phyloP scores from a whole-genome alignment of 1,140 invertebrate species.

The Araneus ventricosus region DNA sequence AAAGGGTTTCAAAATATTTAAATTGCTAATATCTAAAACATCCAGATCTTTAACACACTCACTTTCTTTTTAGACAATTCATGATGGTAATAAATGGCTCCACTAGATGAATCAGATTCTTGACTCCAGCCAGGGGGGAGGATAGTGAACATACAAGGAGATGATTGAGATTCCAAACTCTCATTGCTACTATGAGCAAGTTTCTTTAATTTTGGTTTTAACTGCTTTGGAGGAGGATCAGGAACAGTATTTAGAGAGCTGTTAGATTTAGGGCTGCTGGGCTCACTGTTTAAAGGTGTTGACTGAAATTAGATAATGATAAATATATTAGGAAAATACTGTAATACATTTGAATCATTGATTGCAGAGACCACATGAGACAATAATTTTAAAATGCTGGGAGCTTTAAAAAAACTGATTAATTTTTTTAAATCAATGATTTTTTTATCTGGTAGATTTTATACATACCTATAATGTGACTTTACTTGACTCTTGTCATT shows the following conservation, averaged over 20 bases:
- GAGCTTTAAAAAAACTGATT: too few relatives aligned
- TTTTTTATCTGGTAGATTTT: too few relatives aligned
- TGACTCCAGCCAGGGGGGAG: constrained; percentile 78
- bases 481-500: too few relatives aligned
- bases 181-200: constrained; percentile 69
- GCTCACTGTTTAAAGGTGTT: constrained; percentile 61
- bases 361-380: too few relatives aligned
- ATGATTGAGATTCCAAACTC: constrained; percentile 60
- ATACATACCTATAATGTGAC: too few relatives aligned
- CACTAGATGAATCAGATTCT: constrained; percentile 78
- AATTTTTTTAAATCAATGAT: too few relatives aligned
- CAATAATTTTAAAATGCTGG: too few relatives aligned
- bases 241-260: constrained; percentile 52
- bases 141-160: constrained; percentile 71
- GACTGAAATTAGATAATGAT: constrained; percentile 45
- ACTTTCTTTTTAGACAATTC: constrained; percentile 79
- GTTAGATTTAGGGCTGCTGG: constrained; percentile 61
- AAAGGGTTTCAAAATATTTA: background rate
- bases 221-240: constrained; percentile 77
- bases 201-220: constrained; percentile 77
- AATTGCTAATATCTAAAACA: background rate
- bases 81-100: constrained; percentile 79
- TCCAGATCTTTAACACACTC: constrained; percentile 8
- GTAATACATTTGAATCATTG: too few relatives aligned
- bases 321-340: background rate